Evolutionary conservation across 2,797 vertebrate species (phyloP).

Genomic region (Cyprinella venusta): DNA sequence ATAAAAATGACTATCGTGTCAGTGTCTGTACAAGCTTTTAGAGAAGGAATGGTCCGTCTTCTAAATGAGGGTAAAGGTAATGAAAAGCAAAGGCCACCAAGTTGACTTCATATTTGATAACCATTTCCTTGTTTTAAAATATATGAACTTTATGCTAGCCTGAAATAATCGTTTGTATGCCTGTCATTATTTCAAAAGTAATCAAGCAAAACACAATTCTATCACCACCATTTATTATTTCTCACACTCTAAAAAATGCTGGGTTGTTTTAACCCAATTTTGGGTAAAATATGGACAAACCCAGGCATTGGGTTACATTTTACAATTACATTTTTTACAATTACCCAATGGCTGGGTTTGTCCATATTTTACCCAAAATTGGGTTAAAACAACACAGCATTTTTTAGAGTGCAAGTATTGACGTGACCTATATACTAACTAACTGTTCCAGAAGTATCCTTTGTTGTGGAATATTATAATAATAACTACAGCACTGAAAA

Average conservation of each 20-base stretch:
- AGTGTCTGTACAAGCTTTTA: slow-evolving; percentile 41
- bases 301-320: too few species aligned
- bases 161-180: background rate
- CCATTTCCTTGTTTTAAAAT: background rate
- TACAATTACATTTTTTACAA: too few species aligned
- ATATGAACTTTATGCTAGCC: background rate
- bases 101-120: slow-evolving; percentile 14
- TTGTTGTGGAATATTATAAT: slow-evolving; percentile 1
- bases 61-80: slow-evolving; percentile 38
- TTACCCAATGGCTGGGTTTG: too few species aligned
- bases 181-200: background rate
- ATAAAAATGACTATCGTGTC: background rate
- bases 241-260: too few species aligned
- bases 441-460: background rate
- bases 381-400: too few species aligned
- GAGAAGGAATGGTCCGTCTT: background rate
- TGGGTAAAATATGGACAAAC: too few species aligned
- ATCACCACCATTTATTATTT: background rate
- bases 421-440: background rate
- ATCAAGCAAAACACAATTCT: background rate
- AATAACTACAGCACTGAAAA: background rate
- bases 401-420: background rate
- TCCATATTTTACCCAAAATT: too few species aligned
- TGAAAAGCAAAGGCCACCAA: slow-evolving; percentile 18
- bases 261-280: too few species aligned